Conservation (phyloP, 2,797 vertebrate species). For the Enteromius mattozi region DNA sequence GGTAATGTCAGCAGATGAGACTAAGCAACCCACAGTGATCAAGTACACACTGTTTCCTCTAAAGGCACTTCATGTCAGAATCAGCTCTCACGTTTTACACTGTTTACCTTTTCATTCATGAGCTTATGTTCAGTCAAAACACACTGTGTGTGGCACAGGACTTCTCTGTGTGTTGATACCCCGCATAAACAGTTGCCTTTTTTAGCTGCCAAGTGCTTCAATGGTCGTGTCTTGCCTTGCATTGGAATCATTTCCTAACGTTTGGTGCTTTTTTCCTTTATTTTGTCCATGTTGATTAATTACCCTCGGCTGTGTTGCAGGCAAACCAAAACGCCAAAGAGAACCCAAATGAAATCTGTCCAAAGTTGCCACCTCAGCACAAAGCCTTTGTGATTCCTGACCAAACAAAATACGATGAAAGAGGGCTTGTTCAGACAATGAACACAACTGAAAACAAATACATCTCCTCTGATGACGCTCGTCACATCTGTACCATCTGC, state of each 20-base stretch:
- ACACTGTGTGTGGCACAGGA: constrained; percentile 46
- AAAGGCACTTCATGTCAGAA: constrained; percentile 39
- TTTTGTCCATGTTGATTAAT: constrained; percentile 17
- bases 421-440: constrained; percentile 5
- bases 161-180: constrained; percentile 28
- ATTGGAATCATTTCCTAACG: background rate
- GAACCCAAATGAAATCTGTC: constrained; percentile 15
- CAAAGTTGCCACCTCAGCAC: constrained; percentile 8
- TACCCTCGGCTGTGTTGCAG: background rate
- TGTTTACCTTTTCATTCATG: constrained; percentile 46
- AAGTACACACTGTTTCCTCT: constrained; percentile 32
- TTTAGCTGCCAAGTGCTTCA: constrained; percentile 26
- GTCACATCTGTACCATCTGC: constrained; percentile 39
- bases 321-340: background rate
- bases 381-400: constrained; percentile 17
- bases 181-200: constrained; percentile 37
- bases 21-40: constrained; percentile 10
- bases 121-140: constrained; percentile 45
- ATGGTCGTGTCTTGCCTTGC: background rate
- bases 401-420: constrained; percentile 28
- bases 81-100: constrained; percentile 40
- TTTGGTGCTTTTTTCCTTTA: background rate
- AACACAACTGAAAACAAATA: constrained; percentile 17
- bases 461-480: constrained; percentile 26
- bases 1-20: background rate